phyloP scores from a whole-genome alignment of 2,113 vertebrate genomes.

The Hydrochoerus hydrochaeris region DNA sequence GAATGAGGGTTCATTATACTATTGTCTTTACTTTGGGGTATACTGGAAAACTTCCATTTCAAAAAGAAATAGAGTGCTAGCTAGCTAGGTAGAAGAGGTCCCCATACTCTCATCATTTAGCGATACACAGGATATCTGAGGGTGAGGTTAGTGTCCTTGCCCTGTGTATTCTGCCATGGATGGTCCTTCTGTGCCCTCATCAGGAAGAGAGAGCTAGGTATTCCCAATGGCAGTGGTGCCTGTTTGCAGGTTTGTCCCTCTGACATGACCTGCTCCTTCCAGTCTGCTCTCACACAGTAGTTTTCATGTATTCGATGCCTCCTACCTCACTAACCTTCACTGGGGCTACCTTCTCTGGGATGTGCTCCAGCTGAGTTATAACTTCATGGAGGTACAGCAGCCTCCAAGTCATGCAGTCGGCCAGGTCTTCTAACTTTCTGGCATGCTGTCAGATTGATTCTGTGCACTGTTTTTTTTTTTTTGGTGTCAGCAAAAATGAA shows the following conservation, averaged over 20 bases:
- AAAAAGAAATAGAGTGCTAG: constrained; percentile 30
- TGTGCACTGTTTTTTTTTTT: neutral
- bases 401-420: neutral
- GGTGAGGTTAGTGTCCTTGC: neutral
- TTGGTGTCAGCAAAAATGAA: constrained; percentile 56
- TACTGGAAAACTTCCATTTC: constrained; percentile 31
- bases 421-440: neutral
- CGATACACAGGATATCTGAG: neutral
- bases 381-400: neutral
- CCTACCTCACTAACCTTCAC: neutral
- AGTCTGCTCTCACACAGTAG: neutral
- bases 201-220: neutral
- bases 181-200: neutral
- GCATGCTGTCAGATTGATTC: neutral
- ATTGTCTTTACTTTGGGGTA: constrained; percentile 9
- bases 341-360: constrained; percentile 18
- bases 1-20: neutral
- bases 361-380: constrained; percentile 4
- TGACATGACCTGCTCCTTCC: neutral
- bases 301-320: neutral
- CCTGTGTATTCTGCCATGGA: neutral
- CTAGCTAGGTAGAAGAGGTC: constrained; percentile 2
- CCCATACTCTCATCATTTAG: neutral
- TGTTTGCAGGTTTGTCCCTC: neutral
- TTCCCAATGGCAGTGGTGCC: neutral